phyloP scores from a whole-genome alignment of 2,888 invertebrate genomes.

The Pinctada fucata region DNA sequence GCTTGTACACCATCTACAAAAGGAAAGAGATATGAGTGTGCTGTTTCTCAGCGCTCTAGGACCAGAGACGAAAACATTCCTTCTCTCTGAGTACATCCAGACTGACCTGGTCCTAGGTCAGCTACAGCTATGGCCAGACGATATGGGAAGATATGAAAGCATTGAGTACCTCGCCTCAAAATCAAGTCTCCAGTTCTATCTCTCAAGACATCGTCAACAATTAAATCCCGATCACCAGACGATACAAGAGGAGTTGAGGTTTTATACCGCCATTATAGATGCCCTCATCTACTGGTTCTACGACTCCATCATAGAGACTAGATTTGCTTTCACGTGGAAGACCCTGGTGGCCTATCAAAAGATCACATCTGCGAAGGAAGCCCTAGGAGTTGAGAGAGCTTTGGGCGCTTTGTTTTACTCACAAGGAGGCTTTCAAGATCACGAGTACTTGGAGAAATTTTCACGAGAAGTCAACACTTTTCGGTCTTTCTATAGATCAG shows the following conservation, averaged over 20 bases:
- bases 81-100: constrained; percentile 57
- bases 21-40: constrained; percentile 62
- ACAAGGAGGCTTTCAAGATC: constrained; percentile 83
- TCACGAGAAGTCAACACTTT: constrained; percentile 89
- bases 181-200: constrained; percentile 46
- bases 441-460: constrained; percentile 85
- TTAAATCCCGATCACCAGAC: constrained; percentile 59
- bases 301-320: constrained; percentile 61
- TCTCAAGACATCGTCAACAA: constrained; percentile 50
- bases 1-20: constrained; percentile 60
- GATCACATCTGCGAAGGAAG: constrained; percentile 89
- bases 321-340: constrained; percentile 64
- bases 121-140: constrained; percentile 59
- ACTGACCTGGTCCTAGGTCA: constrained; percentile 59
- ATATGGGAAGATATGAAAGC: constrained; percentile 47
- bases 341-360: constrained; percentile 90
- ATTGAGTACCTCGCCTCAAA: constrained; percentile 44
- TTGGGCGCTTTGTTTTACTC: constrained; percentile 93
- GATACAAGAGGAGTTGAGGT: constrained; percentile 63
- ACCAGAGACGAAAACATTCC: constrained; percentile 63
- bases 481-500: constrained; percentile 88
- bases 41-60: constrained; percentile 61
- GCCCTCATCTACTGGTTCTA: constrained; percentile 65
- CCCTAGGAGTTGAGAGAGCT: constrained; percentile 90
- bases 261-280: constrained; percentile 64